Percentiles rank a stretch among this genome's conserved stretches.
These are phyloP conservation scores for Drosophila arawakana DNA, from an alignment of 1,140 invertebrate species.

Conservation along the genomic window DNA sequence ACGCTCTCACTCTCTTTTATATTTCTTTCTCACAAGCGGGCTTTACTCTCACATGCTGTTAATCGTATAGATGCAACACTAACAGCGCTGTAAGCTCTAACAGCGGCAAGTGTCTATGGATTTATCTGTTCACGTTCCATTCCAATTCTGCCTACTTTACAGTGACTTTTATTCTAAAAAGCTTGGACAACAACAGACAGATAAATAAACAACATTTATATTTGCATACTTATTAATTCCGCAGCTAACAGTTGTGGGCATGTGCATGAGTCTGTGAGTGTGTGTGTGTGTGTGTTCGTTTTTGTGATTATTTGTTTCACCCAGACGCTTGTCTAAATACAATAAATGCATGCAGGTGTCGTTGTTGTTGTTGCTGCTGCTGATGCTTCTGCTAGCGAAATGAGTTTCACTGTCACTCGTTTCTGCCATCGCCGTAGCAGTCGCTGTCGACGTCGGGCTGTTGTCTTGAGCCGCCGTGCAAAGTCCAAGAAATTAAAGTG, in stretches of 20 bases:
- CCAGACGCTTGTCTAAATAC: slow-evolving; percentile 52
- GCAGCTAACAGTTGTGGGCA: slow-evolving; percentile 15
- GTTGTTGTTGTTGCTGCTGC: slow-evolving; percentile 13
- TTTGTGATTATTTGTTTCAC: slow-evolving; percentile 37
- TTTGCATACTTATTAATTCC: slow-evolving; percentile 40
- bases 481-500: slow-evolving; percentile 80
- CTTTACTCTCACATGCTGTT: background rate
- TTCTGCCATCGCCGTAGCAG: slow-evolving; percentile 12
- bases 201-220: slow-evolving; percentile 20
- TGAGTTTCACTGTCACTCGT: slow-evolving; percentile 58
- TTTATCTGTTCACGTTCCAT: slow-evolving; percentile 36
- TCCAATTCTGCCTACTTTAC: slow-evolving; percentile 25
- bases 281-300: slow-evolving; percentile 10
- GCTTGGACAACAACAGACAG: slow-evolving; percentile 20
- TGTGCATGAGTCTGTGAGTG: background rate
- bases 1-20: background rate
- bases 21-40: background rate
- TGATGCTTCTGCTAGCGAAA: slow-evolving; percentile 21
- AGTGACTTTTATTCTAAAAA: slow-evolving; percentile 38
- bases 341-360: slow-evolving; percentile 54
- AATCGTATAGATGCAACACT: slow-evolving; percentile 9
- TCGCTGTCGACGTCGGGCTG: slow-evolving; percentile 27
- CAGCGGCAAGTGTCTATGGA: slow-evolving; percentile 45
- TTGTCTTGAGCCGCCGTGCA: slow-evolving; percentile 77
- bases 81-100: slow-evolving; percentile 34